A percentile compares a stretch with the other conserved stretches of the same genome.
These are phyloP conservation scores for Heliconius hermathena DNA, from an alignment of 1,140 invertebrate genomes.

Conservation along the genomic window DNA sequence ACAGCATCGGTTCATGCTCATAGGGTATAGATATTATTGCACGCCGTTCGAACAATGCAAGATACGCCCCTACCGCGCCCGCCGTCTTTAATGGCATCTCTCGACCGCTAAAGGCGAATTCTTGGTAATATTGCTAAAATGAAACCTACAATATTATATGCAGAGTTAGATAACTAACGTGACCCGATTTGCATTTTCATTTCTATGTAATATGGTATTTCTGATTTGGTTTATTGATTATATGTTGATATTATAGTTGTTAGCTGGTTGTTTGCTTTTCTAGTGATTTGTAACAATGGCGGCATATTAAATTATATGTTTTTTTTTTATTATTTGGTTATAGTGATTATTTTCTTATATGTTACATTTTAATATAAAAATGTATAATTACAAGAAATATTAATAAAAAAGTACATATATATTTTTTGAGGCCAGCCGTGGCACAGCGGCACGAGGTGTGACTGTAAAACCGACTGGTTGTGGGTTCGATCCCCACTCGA, in stretches of 20 bases:
- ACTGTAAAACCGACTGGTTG: too few relatives aligned
- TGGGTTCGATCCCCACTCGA: too few relatives aligned
- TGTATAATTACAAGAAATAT: too few relatives aligned
- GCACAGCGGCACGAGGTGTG: too few relatives aligned
- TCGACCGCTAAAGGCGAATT: conserved; percentile 46
- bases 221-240: conserved; percentile 25
- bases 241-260: conserved; percentile 3
- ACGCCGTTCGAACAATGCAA: conserved; percentile 46
- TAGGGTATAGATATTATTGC: conserved; percentile 48
- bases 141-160: conserved; percentile 32
- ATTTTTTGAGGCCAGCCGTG: too few relatives aligned
- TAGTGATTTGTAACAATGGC: neutral
- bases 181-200: conserved; percentile 33
- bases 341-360: neutral
- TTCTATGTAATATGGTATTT: conserved; percentile 5
- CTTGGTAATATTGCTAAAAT: conserved; percentile 38
- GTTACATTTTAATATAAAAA: too few relatives aligned
- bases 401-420: too few relatives aligned
- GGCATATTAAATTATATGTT: too few relatives aligned
- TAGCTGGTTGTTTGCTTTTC: neutral
- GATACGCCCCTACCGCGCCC: conserved; percentile 49
- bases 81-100: conserved; percentile 48
- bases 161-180: conserved; percentile 35
- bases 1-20: conserved; percentile 37
- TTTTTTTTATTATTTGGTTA: too few relatives aligned